Evolutionary conservation across 1,140 invertebrate species (phyloP), one percentile per base, ranked within the genome.

Genomic region (Holcopasites calliopsidis): DNA sequence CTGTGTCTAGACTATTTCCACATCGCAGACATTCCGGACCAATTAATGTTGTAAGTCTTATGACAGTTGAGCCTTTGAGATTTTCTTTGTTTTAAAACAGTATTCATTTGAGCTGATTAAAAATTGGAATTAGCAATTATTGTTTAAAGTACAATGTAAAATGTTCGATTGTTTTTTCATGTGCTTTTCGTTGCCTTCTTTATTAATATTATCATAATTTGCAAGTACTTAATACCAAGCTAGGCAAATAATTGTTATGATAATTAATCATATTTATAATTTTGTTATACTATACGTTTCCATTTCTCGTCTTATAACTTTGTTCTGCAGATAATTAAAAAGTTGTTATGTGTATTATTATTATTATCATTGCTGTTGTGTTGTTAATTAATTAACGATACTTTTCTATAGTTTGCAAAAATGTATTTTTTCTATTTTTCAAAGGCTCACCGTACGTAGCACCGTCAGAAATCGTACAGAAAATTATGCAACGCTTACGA

Each of bases 391-490:
- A 57, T 11, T 18, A 18, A 23, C 26, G 16, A 60, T 26, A 33
- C 35, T 11, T 23, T 16, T 0, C 7, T 62, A 7, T 13, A 44
- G 38, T 13, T n/a, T 10, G 6, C 33, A 0, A 21, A 38, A 80
- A 77, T 23, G 52, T 35, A 60, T 40, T 49, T 58, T 70, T 62
- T 40, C 72, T 66, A 31, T 69, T 44, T 74, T 57, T 77, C 26
- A 66, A 80, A 93, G 92, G 92, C 80, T 90, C 92, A 58, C 92
- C 92, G 33, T 90, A 92, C 86, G 87, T 92, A 89, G 91, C 89
- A 71, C 92, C 93, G 31, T 93, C 93, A 49, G 92, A 92, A 83
- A 93, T 93, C 81, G 93, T 93, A 4, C 92, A 93, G 60, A 93
- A 93, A 80, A 93, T 93, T 49, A 93, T 93, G 91, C 92, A 93